Conservation (phyloP, 1,140 invertebrate species). For the Anastrepha ludens region DNA sequence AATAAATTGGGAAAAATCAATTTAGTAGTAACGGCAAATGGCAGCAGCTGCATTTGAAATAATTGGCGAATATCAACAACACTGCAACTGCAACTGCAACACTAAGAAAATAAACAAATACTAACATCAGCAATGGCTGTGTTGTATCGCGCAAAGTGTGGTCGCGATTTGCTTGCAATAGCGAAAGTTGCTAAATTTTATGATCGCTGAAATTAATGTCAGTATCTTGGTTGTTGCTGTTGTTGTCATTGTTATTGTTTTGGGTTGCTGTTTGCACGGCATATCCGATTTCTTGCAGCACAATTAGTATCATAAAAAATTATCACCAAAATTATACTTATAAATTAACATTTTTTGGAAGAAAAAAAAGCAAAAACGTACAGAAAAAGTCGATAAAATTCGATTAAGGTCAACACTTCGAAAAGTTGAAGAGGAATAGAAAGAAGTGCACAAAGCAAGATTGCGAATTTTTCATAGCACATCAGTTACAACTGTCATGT, state of each 20-base stretch:
- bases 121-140: not conserved
- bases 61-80: slow-evolving; percentile 21
- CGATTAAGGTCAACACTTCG: no score
- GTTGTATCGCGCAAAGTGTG: not conserved
- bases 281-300: not conserved
- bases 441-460: no score
- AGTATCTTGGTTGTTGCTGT: not conserved
- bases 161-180: not conserved
- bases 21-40: slow-evolving; percentile 25
- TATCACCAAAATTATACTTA: no score
- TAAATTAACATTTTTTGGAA: no score
- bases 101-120: not conserved
- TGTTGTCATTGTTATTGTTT: not conserved
- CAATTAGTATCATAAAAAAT: no score
- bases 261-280: not conserved
- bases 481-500: no score
- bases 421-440: not conserved
- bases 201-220: slow-evolving; percentile 16
- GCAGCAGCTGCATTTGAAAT: slow-evolving; percentile 10
- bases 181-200: slow-evolving; percentile 45
- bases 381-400: no score
- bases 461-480: no score
- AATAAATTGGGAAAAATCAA: slow-evolving; percentile 51
- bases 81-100: not conserved
- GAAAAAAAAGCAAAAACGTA: no score